Conservation (phyloP, 2,797 vertebrate species). For the Poliocrania exsul region DNA sequence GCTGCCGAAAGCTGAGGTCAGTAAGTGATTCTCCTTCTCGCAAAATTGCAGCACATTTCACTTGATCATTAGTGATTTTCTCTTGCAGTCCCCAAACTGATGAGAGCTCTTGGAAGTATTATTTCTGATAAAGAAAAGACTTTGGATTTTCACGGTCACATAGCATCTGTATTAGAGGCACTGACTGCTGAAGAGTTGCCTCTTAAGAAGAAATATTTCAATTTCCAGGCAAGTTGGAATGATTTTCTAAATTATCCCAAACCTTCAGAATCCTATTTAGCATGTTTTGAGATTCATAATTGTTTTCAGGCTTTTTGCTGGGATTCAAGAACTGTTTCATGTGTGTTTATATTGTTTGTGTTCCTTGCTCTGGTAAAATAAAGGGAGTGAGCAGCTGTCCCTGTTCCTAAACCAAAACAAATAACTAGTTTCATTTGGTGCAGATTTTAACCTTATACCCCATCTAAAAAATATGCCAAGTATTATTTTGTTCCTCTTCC, state of each 20-base stretch:
- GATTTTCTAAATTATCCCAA: not conserved
- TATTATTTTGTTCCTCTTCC: not conserved
- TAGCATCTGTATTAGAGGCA: not conserved
- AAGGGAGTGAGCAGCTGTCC: not conserved
- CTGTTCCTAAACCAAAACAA: not conserved
- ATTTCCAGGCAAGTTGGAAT: not conserved
- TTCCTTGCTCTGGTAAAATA: not conserved
- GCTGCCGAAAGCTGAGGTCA: not conserved
- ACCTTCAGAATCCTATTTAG: not conserved
- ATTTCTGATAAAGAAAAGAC: not conserved
- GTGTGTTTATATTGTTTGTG: not conserved
- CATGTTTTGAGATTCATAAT: not conserved
- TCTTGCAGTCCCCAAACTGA: not conserved
- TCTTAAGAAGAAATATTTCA: not conserved
- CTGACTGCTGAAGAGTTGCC: not conserved
- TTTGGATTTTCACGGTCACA: not conserved
- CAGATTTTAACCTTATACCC: not conserved
- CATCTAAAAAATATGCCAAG: not conserved
- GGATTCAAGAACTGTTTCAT: not conserved
- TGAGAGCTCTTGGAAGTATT: not conserved
- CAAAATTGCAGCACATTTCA: not conserved
- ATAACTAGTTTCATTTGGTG: not conserved
- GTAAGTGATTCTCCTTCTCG: not conserved
- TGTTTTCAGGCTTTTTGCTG: not conserved
- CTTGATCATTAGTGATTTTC: not conserved